Base-by-base conservation (phyloP, 2,888 invertebrate species). In the Microdon myrmicae region DNA sequence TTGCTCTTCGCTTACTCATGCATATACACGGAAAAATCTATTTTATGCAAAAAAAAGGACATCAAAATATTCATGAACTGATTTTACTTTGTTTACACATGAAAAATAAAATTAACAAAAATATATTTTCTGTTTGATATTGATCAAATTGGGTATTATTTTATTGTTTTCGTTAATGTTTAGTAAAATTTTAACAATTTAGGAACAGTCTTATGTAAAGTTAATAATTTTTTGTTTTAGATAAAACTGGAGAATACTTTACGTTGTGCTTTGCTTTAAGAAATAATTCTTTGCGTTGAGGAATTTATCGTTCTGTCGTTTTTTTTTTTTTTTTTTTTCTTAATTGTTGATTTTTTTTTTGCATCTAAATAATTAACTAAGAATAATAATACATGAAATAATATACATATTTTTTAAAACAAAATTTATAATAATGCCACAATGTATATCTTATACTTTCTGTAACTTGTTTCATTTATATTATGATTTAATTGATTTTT, bases 351-450 rank as follows among this genome's bases (percentile, higher is more conserved):
- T 26, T 26, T 17, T 25, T 25, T 13, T 13, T 28, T 48, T 48
- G 14, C 20, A 55, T 10, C 45, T 69, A 55, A 70, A 44, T 45
- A 54, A 37, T 38, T 39, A 54, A 34, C 48, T 60, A 53, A 56
- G 39, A 47, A 35, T 66, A 60, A 43, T 67, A 59, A 59, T 58
- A 60, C 51, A 58, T 51, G 58, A 55, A 47, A 47, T 53, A 53
- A 29, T 58, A 56, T 49, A 61, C 7, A 45, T 48, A 31, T 35
- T 16, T 48, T 58, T 37, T 23, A 10, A 31, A 51, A 64, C 44
- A 45, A 61, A 64, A 41, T 58, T 58, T 37, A 58, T 58, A 55
- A 61, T 61, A 64, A 64, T 64, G 64, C 64, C 64, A 64, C 51
- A 55, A 58, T 51, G 51, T 58, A 49, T 51, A 43, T 51, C 49